Evolutionary conservation across 2,113 vertebrate species (phyloP).

Genomic region (Addax nasomaculatus): DNA sequence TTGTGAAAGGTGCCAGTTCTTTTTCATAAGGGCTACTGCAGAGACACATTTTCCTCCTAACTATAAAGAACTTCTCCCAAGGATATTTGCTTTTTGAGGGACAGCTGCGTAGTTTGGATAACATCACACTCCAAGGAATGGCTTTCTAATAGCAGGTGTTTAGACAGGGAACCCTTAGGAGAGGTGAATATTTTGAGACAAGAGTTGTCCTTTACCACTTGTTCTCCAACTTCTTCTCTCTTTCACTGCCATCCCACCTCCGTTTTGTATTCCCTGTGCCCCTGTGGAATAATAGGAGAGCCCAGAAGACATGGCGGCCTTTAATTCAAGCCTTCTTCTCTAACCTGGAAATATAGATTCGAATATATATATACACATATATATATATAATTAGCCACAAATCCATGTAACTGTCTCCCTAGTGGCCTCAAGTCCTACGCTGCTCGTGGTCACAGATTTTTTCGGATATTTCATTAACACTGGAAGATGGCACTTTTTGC

Average conservation of each 20-base stretch:
- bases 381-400: neutral
- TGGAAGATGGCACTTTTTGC: constrained; percentile 66
- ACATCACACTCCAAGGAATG: neutral
- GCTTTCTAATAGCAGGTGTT: neutral
- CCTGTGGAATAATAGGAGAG: neutral
- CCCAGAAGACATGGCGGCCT: neutral
- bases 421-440: neutral
- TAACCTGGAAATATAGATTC: neutral
- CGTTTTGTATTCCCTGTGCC: rapidly evolving
- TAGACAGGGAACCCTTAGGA: neutral
- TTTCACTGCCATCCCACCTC: rapidly evolving
- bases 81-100: neutral
- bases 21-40: neutral
- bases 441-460: constrained; percentile 61
- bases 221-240: neutral
- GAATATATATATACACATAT: neutral
- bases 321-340: neutral
- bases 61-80: neutral
- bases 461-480: constrained; percentile 74
- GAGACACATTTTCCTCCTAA: neutral
- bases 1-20: neutral
- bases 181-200: neutral
- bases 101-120: neutral
- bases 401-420: constrained; percentile 46
- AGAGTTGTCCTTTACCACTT: neutral